phyloP scores from a whole-genome alignment of 2,113 vertebrate genomes.

The Deroptyus accipitrinus region DNA sequence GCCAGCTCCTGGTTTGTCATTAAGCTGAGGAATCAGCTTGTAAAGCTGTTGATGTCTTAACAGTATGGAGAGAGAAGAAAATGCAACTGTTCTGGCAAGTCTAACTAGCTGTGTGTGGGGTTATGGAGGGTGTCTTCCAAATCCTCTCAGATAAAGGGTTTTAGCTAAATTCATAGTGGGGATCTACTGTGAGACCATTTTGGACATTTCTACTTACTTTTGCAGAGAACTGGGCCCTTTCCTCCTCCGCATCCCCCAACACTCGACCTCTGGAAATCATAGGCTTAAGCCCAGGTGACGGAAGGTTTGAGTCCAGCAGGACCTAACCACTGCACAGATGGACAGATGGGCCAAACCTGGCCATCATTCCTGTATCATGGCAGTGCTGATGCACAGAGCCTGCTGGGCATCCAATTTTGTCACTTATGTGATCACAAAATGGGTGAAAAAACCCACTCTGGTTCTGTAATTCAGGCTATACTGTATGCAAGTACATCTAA shows the following conservation, averaged over 20 bases:
- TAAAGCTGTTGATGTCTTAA: neutral
- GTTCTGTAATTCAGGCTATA: neutral
- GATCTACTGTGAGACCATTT: neutral
- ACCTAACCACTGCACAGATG: neutral
- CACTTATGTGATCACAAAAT: neutral
- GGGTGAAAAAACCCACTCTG: neutral
- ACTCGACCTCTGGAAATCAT: neutral
- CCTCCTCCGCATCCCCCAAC: accelerated
- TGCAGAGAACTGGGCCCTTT: neutral
- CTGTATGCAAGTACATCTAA: neutral
- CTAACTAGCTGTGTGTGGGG: neutral
- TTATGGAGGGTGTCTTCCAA: neutral
- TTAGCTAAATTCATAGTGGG: neutral
- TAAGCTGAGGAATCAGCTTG: neutral
- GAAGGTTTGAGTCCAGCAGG: neutral
- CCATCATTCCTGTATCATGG: neutral
- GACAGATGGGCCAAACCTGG: neutral
- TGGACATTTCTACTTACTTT: neutral
- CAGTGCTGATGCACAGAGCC: neutral
- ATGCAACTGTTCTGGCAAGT: neutral
- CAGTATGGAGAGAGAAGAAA: neutral
- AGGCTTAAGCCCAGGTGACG: neutral
- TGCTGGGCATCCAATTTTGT: neutral
- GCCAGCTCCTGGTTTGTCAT: slow-evolving; percentile 1
- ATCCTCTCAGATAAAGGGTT: neutral